Evolutionary conservation across 2,888 invertebrate genomes (phyloP), one percentile per base, ranked within the genome.

Genomic region (Rutpela maculata): DNA sequence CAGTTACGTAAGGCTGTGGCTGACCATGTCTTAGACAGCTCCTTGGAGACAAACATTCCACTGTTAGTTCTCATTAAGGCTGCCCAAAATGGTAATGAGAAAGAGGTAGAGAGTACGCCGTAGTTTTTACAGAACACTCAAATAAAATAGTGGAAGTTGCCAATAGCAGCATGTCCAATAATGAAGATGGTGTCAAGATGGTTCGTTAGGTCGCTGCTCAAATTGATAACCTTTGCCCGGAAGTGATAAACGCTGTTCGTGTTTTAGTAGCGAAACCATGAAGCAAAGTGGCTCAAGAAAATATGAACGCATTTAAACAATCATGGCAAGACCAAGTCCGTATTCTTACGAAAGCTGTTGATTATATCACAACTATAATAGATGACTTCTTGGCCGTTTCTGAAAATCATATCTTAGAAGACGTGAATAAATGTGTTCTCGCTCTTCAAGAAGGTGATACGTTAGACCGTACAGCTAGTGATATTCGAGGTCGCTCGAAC

Each of bases 371-470:
- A 59, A 99, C 98, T 2, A n/a, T n/a, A n/a, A 98, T 99, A 81
- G 99, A 99, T 88, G 99, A 99, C 91, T 99, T 99, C 92, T 91
- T 99, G 77, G 99, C 99, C 1, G 99, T 99, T 67, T 98, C 98
- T 82, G 99, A 99, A 91, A 98, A 97, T 89, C 99, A 99, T 89
- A 99, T 99, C 84, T 91, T 99, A 84, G 99, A 99, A 88, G 99
- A 99, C 91, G 98, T 99, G 72, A 98, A 99, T 91, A 98, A 98
- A 88, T 99, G 99, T 89, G 98, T 99, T 73, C 92, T 98, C 88
- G 99, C 99, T 1, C 91, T 99, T 75, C 98, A 98, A 91, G 97
- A 98, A 88, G 79, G 82, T 35, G 98, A 97, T 87, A 96, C 96
- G 0, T 91, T 98, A 62, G 87, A 87, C 68, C 91, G 97, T 73